Conservation (phyloP, 2,888 invertebrate genomes). For the Harpagoxenus sublaevis region DNA sequence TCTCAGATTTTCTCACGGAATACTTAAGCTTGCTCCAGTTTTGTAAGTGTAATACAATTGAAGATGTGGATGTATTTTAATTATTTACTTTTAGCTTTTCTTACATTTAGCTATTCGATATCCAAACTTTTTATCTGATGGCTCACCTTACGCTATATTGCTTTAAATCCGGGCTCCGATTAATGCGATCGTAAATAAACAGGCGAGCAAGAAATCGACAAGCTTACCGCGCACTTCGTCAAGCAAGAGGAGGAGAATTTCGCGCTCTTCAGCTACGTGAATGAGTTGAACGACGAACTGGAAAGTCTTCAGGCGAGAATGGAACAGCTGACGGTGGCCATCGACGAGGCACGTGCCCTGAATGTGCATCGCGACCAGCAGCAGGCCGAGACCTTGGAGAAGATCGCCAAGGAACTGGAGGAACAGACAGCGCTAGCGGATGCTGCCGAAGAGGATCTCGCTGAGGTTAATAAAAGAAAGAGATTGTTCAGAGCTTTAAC, state of each 20-base stretch:
- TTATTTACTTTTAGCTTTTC: not conserved
- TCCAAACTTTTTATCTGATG: not conserved
- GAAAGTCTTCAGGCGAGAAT: slow-evolving; percentile 91
- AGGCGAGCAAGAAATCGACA: slow-evolving; percentile 90
- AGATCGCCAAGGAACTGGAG: slow-evolving; percentile 87
- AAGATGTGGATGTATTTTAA: not conserved
- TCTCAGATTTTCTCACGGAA: not conserved
- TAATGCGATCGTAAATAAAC: not conserved
- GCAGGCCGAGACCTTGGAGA: slow-evolving; percentile 89
- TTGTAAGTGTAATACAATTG: not conserved
- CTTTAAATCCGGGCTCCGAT: not conserved
- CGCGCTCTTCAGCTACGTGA: slow-evolving; percentile 96
- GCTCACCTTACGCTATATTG: not conserved
- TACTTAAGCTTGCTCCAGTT: slow-evolving; percentile 5
- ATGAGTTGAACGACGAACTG: slow-evolving; percentile 94
- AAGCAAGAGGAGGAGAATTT: slow-evolving; percentile 96
- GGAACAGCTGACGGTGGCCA: slow-evolving; percentile 88
- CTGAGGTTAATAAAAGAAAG: slow-evolving; percentile 74
- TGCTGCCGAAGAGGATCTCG: slow-evolving; percentile 84
- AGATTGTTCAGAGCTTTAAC: not conserved
- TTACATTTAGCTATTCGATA: too few species aligned
- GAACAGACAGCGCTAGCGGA: slow-evolving; percentile 85
- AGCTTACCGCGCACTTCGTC: slow-evolving; percentile 91
- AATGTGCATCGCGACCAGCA: slow-evolving; percentile 88
- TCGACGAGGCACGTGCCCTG: slow-evolving; percentile 89